Conservation (phyloP, 2,888 invertebrate species). For the Tiliacea citrago region DNA sequence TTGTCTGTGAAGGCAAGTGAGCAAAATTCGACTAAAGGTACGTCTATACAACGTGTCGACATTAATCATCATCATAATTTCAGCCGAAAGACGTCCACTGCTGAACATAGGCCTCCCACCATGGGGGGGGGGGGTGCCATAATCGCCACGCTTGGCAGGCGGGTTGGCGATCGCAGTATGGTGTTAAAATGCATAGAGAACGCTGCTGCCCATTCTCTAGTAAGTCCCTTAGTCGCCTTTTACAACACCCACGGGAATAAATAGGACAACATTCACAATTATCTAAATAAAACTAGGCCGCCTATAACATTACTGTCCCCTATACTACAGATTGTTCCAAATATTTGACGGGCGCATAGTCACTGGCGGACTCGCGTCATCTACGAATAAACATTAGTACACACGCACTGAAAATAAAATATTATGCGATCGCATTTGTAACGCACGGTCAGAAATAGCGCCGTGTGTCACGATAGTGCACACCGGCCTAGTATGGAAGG, state of each 20-base stretch:
- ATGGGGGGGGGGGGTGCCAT: no score
- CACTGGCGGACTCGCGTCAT: slow-evolving; percentile 73
- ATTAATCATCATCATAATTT: no score
- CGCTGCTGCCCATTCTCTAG: no score
- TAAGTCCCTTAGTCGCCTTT: no score
- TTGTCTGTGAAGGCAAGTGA: slow-evolving; percentile 2
- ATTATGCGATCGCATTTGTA: slow-evolving; percentile 86
- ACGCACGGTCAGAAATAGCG: slow-evolving; percentile 83
- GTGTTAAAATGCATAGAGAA: no score
- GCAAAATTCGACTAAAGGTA: background rate
- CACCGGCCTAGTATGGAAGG: slow-evolving; percentile 69
- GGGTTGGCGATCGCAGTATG: no score
- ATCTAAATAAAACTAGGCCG: slow-evolving; percentile 46
- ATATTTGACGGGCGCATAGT: slow-evolving; percentile 70
- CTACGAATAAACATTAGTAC: slow-evolving; percentile 87
- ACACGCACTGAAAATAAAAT: slow-evolving; percentile 88
- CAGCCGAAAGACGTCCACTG: no score
- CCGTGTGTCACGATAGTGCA: slow-evolving; percentile 80
- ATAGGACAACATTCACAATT: no score
- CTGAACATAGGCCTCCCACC: no score
- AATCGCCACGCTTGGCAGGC: no score
- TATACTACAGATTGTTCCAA: slow-evolving; percentile 73
- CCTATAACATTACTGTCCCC: slow-evolving; percentile 45
- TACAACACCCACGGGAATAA: no score
- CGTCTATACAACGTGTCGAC: background rate